phyloP scores from a whole-genome alignment of 2,113 vertebrate species.

The Clarias batrachus region DNA sequence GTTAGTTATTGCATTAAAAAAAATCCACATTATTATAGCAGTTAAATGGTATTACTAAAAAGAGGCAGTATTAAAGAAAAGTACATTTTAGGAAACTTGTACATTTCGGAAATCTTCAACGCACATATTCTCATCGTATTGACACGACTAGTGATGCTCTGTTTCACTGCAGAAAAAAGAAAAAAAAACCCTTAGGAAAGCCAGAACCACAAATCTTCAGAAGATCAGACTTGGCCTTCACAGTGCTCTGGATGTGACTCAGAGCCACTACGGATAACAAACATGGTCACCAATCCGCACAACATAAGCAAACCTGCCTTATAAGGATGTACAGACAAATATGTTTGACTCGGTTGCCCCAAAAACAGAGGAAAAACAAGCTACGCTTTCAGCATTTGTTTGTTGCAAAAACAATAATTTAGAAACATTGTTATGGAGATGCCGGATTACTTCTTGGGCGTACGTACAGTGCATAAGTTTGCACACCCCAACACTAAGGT shows the following conservation, averaged over 20 bases:
- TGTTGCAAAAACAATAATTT: background rate
- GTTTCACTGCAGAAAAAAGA: slow-evolving; percentile 60
- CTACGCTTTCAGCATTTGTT: background rate
- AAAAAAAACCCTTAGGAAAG: slow-evolving; percentile 50
- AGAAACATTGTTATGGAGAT: background rate
- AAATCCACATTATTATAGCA: background rate
- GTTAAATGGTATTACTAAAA: background rate
- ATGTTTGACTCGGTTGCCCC: slow-evolving; percentile 40
- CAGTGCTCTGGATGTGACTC: slow-evolving; percentile 16
- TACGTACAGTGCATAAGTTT: background rate
- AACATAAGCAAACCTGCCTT: slow-evolving; percentile 15
- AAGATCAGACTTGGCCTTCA: slow-evolving; percentile 71
- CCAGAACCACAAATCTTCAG: slow-evolving; percentile 61
- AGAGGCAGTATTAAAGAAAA: background rate
- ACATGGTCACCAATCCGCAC: slow-evolving; percentile 1
- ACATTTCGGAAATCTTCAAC: background rate
- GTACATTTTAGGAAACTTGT: background rate
- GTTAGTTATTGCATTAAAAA: background rate
- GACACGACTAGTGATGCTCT: slow-evolving; percentile 61
- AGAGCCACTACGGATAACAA: slow-evolving; percentile 9
- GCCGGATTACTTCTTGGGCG: background rate
- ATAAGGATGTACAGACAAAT: slow-evolving; percentile 8
- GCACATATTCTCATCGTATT: slow-evolving; percentile 27
- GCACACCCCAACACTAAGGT: background rate
- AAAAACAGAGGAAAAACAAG: slow-evolving; percentile 54